Percentiles rank a stretch among this genome's conserved stretches.
Conservation (phyloP, 1,140 invertebrate genomes). For the Megathymus violae region DNA sequence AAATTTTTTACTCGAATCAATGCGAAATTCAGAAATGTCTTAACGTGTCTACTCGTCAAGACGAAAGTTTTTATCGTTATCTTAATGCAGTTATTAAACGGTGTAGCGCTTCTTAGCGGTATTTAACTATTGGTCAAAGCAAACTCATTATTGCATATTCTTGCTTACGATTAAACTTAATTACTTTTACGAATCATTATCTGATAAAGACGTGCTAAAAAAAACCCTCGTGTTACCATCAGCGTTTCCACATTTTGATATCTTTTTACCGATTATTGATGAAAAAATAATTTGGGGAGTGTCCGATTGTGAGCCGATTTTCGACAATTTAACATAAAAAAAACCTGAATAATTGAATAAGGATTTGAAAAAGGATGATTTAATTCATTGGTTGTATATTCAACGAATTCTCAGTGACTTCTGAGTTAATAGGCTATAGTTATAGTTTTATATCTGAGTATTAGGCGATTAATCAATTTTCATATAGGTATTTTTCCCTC, state of each 20-base stretch:
- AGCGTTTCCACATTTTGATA: constrained; percentile 43
- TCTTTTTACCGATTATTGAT: constrained; percentile 54
- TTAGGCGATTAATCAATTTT: too few relatives aligned
- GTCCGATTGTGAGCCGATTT: constrained; percentile 37
- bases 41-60: constrained; percentile 11
- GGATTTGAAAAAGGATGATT: too few relatives aligned
- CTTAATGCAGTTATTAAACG: constrained; percentile 26
- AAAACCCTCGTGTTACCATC: constrained; percentile 14
- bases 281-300: constrained; percentile 53
- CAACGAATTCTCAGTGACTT: too few relatives aligned
- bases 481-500: too few relatives aligned
- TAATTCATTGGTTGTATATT: too few relatives aligned
- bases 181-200: constrained; percentile 25
- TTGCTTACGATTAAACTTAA: constrained; percentile 28
- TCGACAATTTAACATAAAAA: constrained; percentile 45
- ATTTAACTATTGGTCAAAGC: constrained; percentile 27
- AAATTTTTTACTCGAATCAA: constrained; percentile 5
- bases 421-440: too few relatives aligned
- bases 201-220: constrained; percentile 20
- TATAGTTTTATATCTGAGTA: too few relatives aligned
- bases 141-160: constrained; percentile 20
- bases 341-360: too few relatives aligned
- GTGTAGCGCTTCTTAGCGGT: constrained; percentile 22
- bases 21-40: constrained; percentile 3
- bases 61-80: constrained; percentile 20